phyloP scores from a whole-genome alignment of 1,140 invertebrate species.

The Triops longicaudatus region DNA sequence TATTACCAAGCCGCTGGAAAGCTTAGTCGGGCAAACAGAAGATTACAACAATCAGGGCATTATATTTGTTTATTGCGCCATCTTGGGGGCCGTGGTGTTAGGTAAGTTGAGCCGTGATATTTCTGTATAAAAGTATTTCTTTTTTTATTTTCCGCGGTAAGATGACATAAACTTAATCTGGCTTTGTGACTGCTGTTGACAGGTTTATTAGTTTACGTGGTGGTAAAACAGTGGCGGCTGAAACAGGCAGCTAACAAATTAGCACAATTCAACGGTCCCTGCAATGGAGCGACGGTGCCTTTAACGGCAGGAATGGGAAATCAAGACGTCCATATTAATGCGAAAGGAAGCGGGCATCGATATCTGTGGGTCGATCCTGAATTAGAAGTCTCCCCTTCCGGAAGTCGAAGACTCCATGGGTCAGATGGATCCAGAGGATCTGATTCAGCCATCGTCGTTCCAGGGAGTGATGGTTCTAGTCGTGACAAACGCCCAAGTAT shows the following conservation, averaged over 20 bases:
- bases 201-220: slow-evolving; percentile 36
- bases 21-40: slow-evolving; percentile 21
- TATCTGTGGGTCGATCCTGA: slow-evolving; percentile 18
- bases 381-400: slow-evolving; percentile 15
- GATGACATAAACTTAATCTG: background rate
- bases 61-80: slow-evolving; percentile 38
- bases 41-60: slow-evolving; percentile 30
- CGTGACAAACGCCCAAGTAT: slow-evolving; percentile 21
- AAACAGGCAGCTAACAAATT: slow-evolving; percentile 22
- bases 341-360: background rate
- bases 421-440: slow-evolving; percentile 17
- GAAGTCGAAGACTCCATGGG: slow-evolving; percentile 17
- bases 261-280: slow-evolving; percentile 13
- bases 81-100: slow-evolving; percentile 37
- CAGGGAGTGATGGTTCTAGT: slow-evolving; percentile 21
- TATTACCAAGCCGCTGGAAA: slow-evolving; percentile 31
- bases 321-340: slow-evolving; percentile 2
- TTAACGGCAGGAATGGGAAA: slow-evolving; percentile 2
- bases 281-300: slow-evolving; percentile 20
- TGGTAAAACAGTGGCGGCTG: slow-evolving; percentile 36
- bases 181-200: background rate
- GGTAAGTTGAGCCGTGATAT: slow-evolving; percentile 29
- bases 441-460: slow-evolving; percentile 18
- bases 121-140: background rate
- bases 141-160: background rate